Percentiles rank a stretch among this genome's conserved stretches.
These are phyloP conservation scores for human (Homo sapiens) DNA, from an alignment of 2,113 vertebrate species.

Conservation along the genomic window DNA sequence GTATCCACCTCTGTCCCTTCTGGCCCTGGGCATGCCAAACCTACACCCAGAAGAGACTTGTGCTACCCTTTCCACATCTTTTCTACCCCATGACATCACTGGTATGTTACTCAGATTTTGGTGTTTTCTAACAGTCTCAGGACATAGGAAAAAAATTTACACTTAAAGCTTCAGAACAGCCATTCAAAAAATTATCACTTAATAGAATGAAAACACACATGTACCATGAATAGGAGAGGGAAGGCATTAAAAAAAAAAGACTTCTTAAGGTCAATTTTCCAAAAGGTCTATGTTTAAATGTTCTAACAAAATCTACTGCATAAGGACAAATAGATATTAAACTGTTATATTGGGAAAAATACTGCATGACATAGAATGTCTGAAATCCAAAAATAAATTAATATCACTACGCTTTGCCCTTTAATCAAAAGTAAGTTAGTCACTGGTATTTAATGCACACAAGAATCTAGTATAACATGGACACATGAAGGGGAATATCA, in stretches of 20 bases:
- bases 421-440: not conserved
- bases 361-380: not conserved
- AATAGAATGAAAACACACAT: constrained; percentile 19
- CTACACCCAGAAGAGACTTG: not conserved
- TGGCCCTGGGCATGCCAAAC: not conserved
- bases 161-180: constrained; percentile 21
- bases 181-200: not conserved
- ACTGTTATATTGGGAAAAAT: not conserved
- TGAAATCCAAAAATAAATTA: constrained; percentile 41
- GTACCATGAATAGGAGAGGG: not conserved
- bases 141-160: not conserved
- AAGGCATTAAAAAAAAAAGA: not conserved
- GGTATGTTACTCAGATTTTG: not conserved
- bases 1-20: not conserved
- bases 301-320: not conserved
- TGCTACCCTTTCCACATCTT: not conserved
- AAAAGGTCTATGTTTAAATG: not conserved
- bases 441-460: not conserved
- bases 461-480: constrained; percentile 43
- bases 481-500: too few species aligned
- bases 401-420: not conserved
- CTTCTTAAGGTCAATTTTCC: not conserved
- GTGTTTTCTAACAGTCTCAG: not conserved
- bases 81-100: not conserved
- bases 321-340: not conserved